phyloP scores from a whole-genome alignment of 1,140 invertebrate genomes.

The Drosophila suzukii region DNA sequence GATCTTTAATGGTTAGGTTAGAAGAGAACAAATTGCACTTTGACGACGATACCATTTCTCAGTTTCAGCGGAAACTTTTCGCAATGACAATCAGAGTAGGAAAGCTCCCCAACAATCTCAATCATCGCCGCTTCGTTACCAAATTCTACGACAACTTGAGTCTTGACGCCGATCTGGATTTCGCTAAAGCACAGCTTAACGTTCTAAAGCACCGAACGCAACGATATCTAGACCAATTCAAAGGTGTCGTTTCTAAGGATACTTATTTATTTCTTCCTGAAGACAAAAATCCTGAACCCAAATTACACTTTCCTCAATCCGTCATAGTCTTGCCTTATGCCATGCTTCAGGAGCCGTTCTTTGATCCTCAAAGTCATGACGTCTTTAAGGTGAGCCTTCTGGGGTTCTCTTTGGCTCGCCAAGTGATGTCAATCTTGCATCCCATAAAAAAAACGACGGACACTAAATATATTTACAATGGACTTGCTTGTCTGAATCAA shows the following conservation, averaged over 20 bases:
- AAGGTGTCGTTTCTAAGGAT: background rate
- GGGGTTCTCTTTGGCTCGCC: background rate
- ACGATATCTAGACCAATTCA: background rate
- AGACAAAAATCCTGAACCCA: background rate
- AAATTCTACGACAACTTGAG: conserved; percentile 1
- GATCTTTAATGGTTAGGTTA: background rate
- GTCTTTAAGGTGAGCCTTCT: conserved; percentile 9
- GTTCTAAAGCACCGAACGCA: background rate
- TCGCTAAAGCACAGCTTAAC: background rate
- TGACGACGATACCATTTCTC: background rate
- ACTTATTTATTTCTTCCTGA: background rate
- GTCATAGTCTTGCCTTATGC: conserved; percentile 1
- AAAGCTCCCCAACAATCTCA: background rate
- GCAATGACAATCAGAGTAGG: conserved; percentile 1
- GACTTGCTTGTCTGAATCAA: background rate
- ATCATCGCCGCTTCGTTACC: conserved; percentile 4
- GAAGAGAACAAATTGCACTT: conserved; percentile 2
- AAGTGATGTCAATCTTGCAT: background rate
- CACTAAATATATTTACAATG: background rate
- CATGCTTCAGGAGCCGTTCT: conserved; percentile 2
- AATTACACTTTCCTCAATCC: background rate
- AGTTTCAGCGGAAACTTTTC: background rate
- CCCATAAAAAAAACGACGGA: background rate
- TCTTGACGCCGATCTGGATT: background rate
- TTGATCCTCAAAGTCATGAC: background rate